Evolutionary conservation across 2,888 invertebrate genomes (phyloP).

Genomic region (Beris chalybata): DNA sequence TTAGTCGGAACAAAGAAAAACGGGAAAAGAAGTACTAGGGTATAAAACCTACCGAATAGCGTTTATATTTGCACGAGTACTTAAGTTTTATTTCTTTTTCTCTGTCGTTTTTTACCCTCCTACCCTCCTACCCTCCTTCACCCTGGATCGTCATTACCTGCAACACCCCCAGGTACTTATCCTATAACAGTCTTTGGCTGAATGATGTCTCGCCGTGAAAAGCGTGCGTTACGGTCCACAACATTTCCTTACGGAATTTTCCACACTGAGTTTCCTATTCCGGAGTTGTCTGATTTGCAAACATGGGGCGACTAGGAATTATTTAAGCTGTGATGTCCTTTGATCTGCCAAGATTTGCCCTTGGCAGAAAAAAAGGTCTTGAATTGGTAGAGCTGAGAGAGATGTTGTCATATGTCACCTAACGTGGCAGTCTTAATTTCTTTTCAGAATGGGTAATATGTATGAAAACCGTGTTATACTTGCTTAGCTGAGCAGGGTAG

Average conservation of each 20-base stretch:
- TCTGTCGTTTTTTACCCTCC: too few relatives aligned
- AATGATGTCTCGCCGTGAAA: constrained; percentile 13
- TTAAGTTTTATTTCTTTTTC: constrained; percentile 4
- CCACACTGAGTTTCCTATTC: constrained; percentile 23
- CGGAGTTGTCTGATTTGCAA: constrained; percentile 29
- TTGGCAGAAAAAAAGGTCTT: not conserved
- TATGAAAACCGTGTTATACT: too few relatives aligned
- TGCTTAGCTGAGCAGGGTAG: too few relatives aligned
- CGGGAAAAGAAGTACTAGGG: not conserved
- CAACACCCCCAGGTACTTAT: too few relatives aligned
- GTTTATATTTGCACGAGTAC: constrained; percentile 26
- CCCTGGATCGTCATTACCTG: too few relatives aligned
- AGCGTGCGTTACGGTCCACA: constrained; percentile 26
- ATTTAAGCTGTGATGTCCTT: constrained; percentile 27
- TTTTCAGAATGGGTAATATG: too few relatives aligned
- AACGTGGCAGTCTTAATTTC: constrained; percentile 2
- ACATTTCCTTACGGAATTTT: constrained; percentile 8
- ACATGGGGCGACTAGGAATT: constrained; percentile 21
- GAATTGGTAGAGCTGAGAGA: constrained; percentile 9
- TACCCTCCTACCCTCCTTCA: too few relatives aligned
- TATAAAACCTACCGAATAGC: constrained; percentile 28
- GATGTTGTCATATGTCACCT: constrained; percentile 20
- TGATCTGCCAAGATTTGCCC: constrained; percentile 25
- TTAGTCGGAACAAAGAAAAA: not conserved
- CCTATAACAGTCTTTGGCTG: too few relatives aligned